Conservation (phyloP, 2,113 vertebrate species). For the Bos indicus region DNA sequence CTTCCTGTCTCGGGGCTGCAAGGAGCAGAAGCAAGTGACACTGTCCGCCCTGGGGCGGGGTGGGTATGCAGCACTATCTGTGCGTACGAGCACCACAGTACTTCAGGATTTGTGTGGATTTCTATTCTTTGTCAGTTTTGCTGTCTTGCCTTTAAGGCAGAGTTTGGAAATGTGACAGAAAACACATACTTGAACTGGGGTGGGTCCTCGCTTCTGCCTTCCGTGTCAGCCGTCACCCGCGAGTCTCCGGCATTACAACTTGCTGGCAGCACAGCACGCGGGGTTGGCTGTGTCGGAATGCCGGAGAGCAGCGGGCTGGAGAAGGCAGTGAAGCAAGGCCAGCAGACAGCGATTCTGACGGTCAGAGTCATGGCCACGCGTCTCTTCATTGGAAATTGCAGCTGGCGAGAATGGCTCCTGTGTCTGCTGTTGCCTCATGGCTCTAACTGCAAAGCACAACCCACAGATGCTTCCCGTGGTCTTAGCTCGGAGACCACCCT, state of each 20-base stretch:
- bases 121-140: background rate
- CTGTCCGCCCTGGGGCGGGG: fast-evolving
- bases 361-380: fast-evolving
- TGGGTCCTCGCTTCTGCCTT: background rate
- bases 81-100: fast-evolving
- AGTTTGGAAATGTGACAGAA: background rate
- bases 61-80: fast-evolving
- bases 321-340: background rate
- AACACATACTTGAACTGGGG: background rate
- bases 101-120: too few species aligned
- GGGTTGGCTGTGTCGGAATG: background rate
- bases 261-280: background rate
- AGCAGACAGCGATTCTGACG: fast-evolving
- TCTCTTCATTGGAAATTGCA: background rate
- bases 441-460: background rate
- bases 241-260: background rate
- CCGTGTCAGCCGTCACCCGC: background rate
- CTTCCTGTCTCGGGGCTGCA: background rate
- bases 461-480: background rate
- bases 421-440: background rate
- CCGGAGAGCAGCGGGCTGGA: fast-evolving
- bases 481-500: background rate
- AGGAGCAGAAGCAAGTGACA: background rate
- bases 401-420: background rate
- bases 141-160: background rate